Evolutionary conservation across 2,797 vertebrate genomes (phyloP), one percentile per base, ranked within the genome.

Genomic region (Tadarida brasiliensis): DNA sequence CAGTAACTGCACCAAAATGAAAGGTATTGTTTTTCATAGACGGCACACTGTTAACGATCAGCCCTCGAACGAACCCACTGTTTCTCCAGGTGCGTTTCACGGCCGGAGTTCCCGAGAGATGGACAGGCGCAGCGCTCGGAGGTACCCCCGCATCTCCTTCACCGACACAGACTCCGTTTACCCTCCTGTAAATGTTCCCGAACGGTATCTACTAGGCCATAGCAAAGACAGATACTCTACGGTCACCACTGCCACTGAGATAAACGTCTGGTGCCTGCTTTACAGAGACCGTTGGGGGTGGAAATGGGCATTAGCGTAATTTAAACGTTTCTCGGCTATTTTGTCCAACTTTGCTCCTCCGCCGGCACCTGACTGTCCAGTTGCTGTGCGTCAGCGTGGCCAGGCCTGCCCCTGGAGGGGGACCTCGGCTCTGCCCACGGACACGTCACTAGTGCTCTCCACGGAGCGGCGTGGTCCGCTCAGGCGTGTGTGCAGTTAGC

Each of bases 1-100:
- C 0, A 7, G 4, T 33, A 49, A 19, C 35, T 16, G 24, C 0
- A 54, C 15, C 8, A 3, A 11, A 26, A 33, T 20, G 7, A 44
- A 14, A 65, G 57, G 57, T 12, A 19, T 6, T 9, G 11, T 22
- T n/a, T 70, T 70, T n/a, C 3, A 19, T 2, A 5, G 54, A n/a
- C 68, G 7, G 35, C 44, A 14, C 0, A 0, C 74, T 39, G 51
- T 4, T 5, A 30, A 39, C 28, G 14, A 35, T n/a, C 10, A 28
- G 76, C 35, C 67, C 30, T 44, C 3, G 47, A 12, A 56, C 11
- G 47, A 56, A 30, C 71, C 26, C 67, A 16, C 12, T 16, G 3
- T 4, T 90, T 77, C 56, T 30, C 15, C 71, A 16, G 1, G 2
- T 39, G 26, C 28, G 26, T 19, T 57, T 83, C 39, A 1, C 2